Percentiles rank a stretch among this genome's conserved stretches.
Evolutionary conservation across 2,888 invertebrate species (phyloP).

Genomic region (Priocnemis perturbator): DNA sequence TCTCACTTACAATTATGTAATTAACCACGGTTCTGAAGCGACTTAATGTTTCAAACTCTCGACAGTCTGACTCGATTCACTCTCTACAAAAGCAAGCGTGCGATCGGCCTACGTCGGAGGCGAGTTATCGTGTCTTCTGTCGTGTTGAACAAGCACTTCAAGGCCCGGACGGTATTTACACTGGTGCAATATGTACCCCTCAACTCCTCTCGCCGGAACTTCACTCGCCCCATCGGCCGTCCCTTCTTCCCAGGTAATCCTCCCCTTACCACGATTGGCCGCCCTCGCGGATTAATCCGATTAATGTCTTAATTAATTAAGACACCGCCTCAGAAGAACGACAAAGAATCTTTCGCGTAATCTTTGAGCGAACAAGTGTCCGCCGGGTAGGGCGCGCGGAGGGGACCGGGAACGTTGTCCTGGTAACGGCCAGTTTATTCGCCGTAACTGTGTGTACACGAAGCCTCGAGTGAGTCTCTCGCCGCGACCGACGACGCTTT

Average conservation of each 20-base stretch:
- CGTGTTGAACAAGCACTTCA: neutral
- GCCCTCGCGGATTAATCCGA: slow-evolving; percentile 39
- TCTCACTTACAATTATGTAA: too few relatives aligned
- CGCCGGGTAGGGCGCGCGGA: neutral
- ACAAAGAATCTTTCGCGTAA: neutral
- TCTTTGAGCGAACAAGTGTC: neutral
- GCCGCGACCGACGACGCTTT: neutral
- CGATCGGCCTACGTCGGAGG: too few relatives aligned
- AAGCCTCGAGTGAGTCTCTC: too few relatives aligned
- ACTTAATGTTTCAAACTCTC: too few relatives aligned
- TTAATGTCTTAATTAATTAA: slow-evolving; percentile 50
- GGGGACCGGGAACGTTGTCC: slow-evolving; percentile 11
- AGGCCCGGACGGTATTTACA: neutral
- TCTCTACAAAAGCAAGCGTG: too few relatives aligned
- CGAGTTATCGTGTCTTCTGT: too few relatives aligned
- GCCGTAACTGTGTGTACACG: neutral
- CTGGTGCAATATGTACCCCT: neutral
- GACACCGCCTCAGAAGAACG: neutral
- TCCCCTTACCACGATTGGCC: neutral
- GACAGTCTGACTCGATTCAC: too few relatives aligned
- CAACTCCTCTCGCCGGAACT: neutral
- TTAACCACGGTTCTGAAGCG: too few relatives aligned
- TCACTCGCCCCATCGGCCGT: neutral
- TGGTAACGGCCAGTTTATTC: slow-evolving; percentile 3
- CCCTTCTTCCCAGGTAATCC: neutral